Conservation (phyloP, 2,113 vertebrate genomes). For the Rhinolophus ferrumequinum region DNA sequence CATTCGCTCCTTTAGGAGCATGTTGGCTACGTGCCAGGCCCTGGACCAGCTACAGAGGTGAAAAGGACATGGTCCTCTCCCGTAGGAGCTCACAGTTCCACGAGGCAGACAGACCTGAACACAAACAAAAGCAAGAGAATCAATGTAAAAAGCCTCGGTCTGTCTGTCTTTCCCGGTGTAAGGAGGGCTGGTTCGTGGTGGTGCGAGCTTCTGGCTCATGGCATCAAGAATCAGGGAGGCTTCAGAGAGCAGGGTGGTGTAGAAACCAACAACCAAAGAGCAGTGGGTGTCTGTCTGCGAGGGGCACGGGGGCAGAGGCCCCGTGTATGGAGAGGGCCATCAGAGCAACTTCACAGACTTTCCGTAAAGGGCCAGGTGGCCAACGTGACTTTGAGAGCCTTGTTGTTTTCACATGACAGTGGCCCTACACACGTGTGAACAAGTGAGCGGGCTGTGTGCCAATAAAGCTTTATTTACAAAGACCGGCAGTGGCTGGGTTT, state of each 20-base stretch:
- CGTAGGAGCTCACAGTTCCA: background rate
- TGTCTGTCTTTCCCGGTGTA: background rate
- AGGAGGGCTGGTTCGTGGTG: background rate
- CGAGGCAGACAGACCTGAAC: background rate
- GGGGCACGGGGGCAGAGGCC: too few species aligned
- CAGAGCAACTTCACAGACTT: background rate
- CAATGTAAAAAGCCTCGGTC: background rate
- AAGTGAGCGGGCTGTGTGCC: background rate
- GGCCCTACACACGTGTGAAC: background rate
- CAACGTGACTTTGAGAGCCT: background rate
- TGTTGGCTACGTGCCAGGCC: background rate
- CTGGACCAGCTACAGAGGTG: background rate
- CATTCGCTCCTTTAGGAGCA: background rate
- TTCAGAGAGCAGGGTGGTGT: background rate
- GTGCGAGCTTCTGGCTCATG: too few species aligned
- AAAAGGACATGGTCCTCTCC: background rate
- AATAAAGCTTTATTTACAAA: background rate
- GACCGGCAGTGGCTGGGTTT: background rate
- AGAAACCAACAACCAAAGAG: background rate
- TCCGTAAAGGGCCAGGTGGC: too few species aligned
- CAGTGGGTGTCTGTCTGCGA: too few species aligned
- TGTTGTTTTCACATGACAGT: rapidly evolving
- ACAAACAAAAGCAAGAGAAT: background rate
- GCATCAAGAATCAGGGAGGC: background rate
- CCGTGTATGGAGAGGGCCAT: too few species aligned